Evolutionary conservation across 92 coral and sea anemone genomes (phyloP).

Genomic region (Phenganax subtilis): DNA sequence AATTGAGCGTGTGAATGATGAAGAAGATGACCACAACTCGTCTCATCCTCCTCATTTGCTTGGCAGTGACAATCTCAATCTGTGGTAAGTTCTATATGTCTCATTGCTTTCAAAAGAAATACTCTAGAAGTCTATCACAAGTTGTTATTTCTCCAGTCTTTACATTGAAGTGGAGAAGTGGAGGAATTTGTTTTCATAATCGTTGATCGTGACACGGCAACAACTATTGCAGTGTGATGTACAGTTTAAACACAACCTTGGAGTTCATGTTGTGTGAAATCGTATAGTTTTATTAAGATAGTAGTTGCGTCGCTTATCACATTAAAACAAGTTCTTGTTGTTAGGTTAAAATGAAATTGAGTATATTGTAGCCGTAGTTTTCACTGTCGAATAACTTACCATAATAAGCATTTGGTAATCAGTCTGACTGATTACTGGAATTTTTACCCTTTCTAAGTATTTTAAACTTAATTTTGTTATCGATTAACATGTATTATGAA

Average conservation of each 20-base stretch:
- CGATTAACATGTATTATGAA: neutral
- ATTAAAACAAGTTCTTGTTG: neutral
- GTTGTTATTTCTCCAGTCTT: neutral
- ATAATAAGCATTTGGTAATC: constrained; percentile 7
- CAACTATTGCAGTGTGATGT: neutral
- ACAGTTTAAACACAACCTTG: neutral
- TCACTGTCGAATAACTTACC: neutral
- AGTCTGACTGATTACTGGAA: neutral
- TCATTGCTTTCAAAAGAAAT: neutral
- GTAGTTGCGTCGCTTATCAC: neutral
- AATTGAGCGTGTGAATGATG: neutral
- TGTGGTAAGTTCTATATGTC: constrained; percentile 4
- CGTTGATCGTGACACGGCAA: neutral
- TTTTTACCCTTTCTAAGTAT: neutral
- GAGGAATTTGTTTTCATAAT: neutral
- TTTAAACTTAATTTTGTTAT: neutral
- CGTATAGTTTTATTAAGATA: neutral
- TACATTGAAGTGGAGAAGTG: neutral
- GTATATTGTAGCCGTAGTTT: neutral
- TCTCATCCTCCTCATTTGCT: neutral
- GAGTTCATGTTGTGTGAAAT: neutral
- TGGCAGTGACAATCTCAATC: neutral
- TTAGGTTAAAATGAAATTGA: neutral
- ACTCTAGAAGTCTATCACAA: neutral
- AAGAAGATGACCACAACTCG: neutral